phyloP scores from a whole-genome alignment of 2,888 invertebrate species.

The Callimorpha dominula region DNA sequence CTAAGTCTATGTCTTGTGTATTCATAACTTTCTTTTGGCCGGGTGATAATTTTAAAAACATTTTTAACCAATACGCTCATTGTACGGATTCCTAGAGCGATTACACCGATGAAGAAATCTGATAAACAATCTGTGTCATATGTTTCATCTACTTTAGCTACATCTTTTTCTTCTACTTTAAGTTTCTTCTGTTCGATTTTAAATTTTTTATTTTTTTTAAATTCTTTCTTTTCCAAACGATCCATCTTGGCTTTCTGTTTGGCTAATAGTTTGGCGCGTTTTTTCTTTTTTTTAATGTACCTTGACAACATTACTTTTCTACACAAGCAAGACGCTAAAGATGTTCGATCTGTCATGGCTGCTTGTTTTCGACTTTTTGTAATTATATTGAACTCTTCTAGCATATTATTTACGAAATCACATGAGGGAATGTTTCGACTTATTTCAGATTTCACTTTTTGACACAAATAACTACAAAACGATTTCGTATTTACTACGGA shows the following conservation, averaged over 20 bases:
- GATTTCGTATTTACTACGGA: not conserved
- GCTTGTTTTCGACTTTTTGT: not conserved
- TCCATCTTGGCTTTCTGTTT: not conserved
- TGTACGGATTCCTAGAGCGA: not conserved
- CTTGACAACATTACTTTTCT: not conserved
- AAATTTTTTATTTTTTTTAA: not conserved
- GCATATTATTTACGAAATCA: not conserved
- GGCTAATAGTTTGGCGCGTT: not conserved
- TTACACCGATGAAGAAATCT: not conserved
- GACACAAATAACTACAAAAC: not conserved
- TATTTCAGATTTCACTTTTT: not conserved
- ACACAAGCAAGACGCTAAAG: conserved; percentile 2
- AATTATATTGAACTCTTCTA: not conserved
- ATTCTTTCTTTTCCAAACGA: not conserved
- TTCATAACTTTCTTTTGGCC: not conserved
- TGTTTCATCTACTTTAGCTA: not conserved
- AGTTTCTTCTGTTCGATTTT: not conserved
- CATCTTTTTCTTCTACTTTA: conserved; percentile 2
- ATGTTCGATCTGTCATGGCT: not conserved
- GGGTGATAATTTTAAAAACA: not conserved
- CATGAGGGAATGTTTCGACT: not conserved
- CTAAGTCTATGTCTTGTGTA: not conserved
- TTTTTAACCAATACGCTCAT: not conserved
- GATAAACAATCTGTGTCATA: not conserved
- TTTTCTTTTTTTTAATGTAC: not conserved